These are phyloP conservation scores for Leucoma salicis DNA, from an alignment of 2,888 invertebrate species.

Conservation along the genomic window DNA sequence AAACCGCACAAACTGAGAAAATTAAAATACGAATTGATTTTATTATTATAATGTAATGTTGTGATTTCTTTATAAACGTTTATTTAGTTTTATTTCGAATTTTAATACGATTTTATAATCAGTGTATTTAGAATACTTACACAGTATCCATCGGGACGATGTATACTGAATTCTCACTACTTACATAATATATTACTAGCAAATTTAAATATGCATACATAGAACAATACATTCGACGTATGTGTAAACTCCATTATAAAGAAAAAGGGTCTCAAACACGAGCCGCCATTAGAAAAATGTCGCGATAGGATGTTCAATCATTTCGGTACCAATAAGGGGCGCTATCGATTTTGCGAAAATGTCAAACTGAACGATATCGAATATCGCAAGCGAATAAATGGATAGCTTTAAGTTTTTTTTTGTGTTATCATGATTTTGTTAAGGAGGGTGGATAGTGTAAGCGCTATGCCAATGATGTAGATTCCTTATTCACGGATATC, in stretches of 20 bases:
- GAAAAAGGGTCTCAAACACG: constrained; percentile 77
- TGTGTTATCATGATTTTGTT: constrained; percentile 14
- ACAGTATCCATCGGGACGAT: too few relatives aligned
- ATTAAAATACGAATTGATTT: too few relatives aligned
- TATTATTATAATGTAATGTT: too few relatives aligned
- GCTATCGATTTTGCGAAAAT: constrained; percentile 80
- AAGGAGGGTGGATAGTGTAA: background rate
- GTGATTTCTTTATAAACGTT: too few relatives aligned
- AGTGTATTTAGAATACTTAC: too few relatives aligned
- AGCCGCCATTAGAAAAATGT: constrained; percentile 80
- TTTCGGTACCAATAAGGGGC: constrained; percentile 80
- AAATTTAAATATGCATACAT: constrained; percentile 12
- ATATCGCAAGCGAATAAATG: constrained; percentile 52
- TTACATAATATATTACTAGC: too few relatives aligned
- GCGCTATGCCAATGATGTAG: background rate
- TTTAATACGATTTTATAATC: too few relatives aligned
- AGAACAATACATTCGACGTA: constrained; percentile 21
- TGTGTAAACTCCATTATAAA: constrained; percentile 60
- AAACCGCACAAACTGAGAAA: too few relatives aligned
- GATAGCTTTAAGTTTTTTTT: constrained; percentile 38
- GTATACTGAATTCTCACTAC: too few relatives aligned
- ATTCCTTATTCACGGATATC: background rate
- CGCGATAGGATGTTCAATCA: constrained; percentile 82
- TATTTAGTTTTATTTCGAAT: too few relatives aligned
- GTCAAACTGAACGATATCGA: constrained; percentile 67